A percentile compares a stretch with the other conserved stretches of the same genome.
These are phyloP conservation scores for Agrochola circellaris DNA, from an alignment of 2,888 invertebrate species.

Conservation along the genomic window DNA sequence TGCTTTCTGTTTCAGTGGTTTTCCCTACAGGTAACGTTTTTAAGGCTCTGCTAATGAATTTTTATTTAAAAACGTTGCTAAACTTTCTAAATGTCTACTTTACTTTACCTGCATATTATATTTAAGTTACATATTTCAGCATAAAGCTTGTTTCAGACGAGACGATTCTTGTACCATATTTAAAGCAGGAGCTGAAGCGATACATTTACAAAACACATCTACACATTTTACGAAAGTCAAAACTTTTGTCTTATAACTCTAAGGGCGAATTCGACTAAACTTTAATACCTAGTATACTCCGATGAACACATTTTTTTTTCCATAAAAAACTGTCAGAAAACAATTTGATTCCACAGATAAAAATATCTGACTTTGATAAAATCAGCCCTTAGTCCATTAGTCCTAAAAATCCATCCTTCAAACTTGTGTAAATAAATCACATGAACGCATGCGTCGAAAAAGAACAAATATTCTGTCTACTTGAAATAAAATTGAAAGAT, in stretches of 20 bases:
- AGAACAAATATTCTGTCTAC: slow-evolving; percentile 12
- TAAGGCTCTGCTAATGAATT: background rate
- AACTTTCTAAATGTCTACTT: background rate
- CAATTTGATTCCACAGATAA: no score
- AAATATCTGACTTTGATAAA: no score
- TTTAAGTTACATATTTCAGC: background rate
- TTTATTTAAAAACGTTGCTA: background rate
- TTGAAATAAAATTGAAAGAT: slow-evolving; percentile 35
- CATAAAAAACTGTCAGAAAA: no score
- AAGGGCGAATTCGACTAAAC: no score
- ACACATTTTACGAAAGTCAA: background rate
- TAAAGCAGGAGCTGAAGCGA: background rate
- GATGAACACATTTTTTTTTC: no score
- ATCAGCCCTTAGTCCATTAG: no score
- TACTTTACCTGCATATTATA: background rate
- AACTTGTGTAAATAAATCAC: slow-evolving; percentile 16
- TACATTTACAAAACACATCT: background rate
- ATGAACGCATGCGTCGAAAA: slow-evolving; percentile 7
- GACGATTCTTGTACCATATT: background rate
- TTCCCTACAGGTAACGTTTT: background rate
- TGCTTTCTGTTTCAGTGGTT: background rate
- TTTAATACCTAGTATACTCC: no score
- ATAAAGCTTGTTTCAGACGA: background rate
- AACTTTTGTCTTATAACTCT: background rate
- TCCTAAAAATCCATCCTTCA: background rate